Evolutionary conservation across 2,888 invertebrate species (phyloP), one percentile per base, ranked within the genome.

Genomic region (Gortyna flavago): DNA sequence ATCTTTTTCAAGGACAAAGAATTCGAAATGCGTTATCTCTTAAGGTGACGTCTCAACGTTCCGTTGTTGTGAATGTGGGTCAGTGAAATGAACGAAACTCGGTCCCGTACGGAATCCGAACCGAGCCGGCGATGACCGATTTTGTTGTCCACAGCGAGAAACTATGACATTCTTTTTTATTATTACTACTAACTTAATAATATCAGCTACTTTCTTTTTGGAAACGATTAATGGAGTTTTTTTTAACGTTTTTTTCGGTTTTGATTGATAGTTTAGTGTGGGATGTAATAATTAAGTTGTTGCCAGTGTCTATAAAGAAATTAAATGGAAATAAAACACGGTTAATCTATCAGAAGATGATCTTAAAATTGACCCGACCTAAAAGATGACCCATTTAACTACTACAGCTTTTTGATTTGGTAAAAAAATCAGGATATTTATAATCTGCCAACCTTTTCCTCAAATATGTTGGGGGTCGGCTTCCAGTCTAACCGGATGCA

Each of bases 51-150:
- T 89, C 88, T 90, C 85, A 88, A 85, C 88, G 88, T 89, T 88
- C 88, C 90, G 90, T 89, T 92, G 89, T 88, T 81, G 90, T 88
- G 90, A 94, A 96, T 95, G 95, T 96, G 87, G 95, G 96, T 95
- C 96, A 96, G 96, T 95, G 96, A 96, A 96, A 96, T 95, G 95
- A 96, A 93, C 94, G 95, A 94, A 95, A 94, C 94, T 89, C 92
- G 95, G 95, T 93, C 95, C 95, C 95, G 96, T 94, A 93, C 92
- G 96, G 95, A 94, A 94, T 95, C 93, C 93, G 95, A 95, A 92
- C 94, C 91, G 91, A 93, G 91, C 92, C 91, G 92, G 91, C 91
- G 87, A 90, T 93, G 93, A 94, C 95, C 95, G 95, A 95, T 95
- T 95, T 94, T 91, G 90, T 92, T 91, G 90, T 91, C 91, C 93